These are phyloP conservation scores for Coranthus polyacanthus DNA, from an alignment of 2,797 vertebrate genomes.

Conservation along the genomic window DNA sequence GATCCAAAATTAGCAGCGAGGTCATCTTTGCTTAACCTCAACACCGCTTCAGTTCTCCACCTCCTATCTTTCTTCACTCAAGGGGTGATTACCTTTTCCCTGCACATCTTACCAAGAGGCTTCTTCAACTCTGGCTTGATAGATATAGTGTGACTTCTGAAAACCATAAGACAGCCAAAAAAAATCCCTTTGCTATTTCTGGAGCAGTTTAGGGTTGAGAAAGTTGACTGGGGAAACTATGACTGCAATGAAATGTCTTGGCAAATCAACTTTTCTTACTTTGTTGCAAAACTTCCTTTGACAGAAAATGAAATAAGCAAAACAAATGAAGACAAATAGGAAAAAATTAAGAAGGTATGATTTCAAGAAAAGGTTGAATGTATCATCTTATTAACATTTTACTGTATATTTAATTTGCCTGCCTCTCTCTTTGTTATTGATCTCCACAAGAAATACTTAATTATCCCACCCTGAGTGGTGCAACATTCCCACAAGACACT, in stretches of 20 bases:
- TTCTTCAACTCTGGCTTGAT: conserved; percentile 36
- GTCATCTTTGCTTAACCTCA: conserved; percentile 52
- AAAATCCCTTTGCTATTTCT: conserved; percentile 50
- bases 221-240: conserved; percentile 15
- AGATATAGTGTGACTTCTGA: conserved; percentile 55
- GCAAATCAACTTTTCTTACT: conserved; percentile 7
- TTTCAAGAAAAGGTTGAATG: conserved; percentile 24
- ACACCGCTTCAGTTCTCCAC: conserved; percentile 33
- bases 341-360: neutral
- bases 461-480: conserved; percentile 25
- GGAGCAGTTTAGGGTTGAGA: conserved; percentile 37
- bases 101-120: conserved; percentile 28
- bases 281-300: conserved; percentile 16
- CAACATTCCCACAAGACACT: conserved; percentile 48
- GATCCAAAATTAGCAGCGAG: conserved; percentile 48
- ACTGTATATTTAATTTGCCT: neutral
- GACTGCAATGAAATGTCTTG: conserved; percentile 9
- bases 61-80: conserved; percentile 58
- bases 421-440: conserved; percentile 58
- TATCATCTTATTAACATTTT: conserved; percentile 32
- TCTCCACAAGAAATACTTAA: conserved; percentile 57
- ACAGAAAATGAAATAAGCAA: conserved; percentile 12
- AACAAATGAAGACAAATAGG: too few species aligned
- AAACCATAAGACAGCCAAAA: conserved; percentile 40
- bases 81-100: conserved; percentile 56